These are phyloP conservation scores for Heliornis fulica DNA, from an alignment of 2,113 vertebrate species.

Conservation along the genomic window DNA sequence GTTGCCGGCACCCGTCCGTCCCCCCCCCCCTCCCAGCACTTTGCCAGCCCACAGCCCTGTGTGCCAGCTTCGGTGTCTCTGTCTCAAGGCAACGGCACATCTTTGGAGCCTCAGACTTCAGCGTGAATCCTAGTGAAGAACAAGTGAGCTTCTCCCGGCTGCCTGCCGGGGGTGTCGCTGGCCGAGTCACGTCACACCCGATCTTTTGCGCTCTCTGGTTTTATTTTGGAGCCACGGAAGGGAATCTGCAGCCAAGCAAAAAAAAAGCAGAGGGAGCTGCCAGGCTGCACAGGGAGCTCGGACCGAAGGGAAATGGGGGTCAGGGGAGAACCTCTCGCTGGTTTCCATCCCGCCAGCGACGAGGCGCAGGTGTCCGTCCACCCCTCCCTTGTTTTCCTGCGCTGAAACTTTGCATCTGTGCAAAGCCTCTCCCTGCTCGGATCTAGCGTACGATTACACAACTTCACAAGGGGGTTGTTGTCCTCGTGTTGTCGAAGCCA, in stretches of 20 bases:
- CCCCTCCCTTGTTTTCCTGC: not conserved
- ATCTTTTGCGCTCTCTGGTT: not conserved
- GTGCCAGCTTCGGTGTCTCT: not conserved
- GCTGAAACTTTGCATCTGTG: not conserved
- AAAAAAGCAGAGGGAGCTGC: not conserved
- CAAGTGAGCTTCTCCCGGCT: no score
- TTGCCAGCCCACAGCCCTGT: not conserved
- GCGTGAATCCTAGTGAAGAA: not conserved
- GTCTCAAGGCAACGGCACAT: rapidly evolving
- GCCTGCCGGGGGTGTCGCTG: not conserved
- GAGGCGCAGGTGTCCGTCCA: not conserved
- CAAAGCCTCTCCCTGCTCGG: not conserved
- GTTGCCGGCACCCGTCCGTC: not conserved
- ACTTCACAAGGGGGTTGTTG: not conserved
- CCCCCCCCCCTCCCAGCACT: not conserved
- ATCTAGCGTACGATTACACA: not conserved
- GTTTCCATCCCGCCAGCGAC: not conserved
- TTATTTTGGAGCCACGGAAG: constrained; percentile 26
- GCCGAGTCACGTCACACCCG: not conserved
- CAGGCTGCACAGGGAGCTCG: not conserved
- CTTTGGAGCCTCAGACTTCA: not conserved
- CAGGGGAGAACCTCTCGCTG: rapidly evolving
- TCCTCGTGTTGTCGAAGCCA: not conserved
- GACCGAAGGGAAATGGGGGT: not conserved
- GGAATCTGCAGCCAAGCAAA: not conserved